phyloP scores from a whole-genome alignment of 2,797 vertebrate species.

The Sparidentex hasta region DNA sequence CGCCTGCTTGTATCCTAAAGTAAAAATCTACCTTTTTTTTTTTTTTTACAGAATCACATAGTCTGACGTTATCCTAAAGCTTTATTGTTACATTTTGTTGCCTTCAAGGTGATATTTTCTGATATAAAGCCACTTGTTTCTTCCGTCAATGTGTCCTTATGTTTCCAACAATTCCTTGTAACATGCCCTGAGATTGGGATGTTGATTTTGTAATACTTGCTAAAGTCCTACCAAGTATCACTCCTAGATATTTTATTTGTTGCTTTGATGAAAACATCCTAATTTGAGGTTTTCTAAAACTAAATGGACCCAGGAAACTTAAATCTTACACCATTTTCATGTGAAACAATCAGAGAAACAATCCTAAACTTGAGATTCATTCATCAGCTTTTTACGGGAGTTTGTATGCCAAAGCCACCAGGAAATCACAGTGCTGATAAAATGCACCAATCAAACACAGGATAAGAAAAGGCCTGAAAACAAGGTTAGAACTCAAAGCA shows the following conservation, averaged over 20 bases:
- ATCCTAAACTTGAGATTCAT: neutral
- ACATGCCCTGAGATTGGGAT: neutral
- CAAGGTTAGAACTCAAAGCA: neutral
- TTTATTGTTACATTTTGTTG: neutral
- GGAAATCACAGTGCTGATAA: neutral
- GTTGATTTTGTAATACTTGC: neutral
- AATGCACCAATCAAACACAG: no score
- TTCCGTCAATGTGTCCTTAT: neutral
- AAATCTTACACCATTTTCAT: neutral
- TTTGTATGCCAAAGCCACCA: neutral
- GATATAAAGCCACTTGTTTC: neutral
- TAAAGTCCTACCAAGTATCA: neutral
- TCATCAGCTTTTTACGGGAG: neutral
- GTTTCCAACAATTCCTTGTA: slow-evolving; percentile 7
- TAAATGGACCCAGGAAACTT: neutral
- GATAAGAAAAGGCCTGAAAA: neutral
- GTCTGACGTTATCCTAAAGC: neutral
- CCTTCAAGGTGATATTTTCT: neutral
- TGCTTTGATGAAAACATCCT: neutral
- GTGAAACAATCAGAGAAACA: neutral
- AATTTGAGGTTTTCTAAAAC: neutral
- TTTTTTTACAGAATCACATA: neutral
- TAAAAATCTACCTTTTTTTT: slow-evolving; percentile 2
- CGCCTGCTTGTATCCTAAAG: neutral
- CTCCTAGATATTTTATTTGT: neutral